Conservation (phyloP, 2,888 invertebrate genomes). For the Monoplex corrugatus region DNA sequence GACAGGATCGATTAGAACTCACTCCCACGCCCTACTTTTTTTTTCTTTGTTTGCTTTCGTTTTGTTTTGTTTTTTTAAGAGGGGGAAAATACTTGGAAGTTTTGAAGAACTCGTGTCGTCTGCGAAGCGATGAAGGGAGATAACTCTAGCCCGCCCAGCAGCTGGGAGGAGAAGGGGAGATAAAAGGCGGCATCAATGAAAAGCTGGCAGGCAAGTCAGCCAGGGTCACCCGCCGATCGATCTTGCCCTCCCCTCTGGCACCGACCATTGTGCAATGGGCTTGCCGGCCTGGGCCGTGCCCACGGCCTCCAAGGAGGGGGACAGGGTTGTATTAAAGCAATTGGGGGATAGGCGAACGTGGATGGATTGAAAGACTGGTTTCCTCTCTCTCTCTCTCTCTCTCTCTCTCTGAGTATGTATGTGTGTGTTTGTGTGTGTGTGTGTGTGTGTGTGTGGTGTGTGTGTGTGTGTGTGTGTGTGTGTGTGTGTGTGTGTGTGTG, state of each 20-base stretch:
- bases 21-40: no score
- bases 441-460: no score
- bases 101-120: neutral
- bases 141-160: constrained; percentile 20
- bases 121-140: constrained; percentile 18
- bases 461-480: no score
- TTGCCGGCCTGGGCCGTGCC: neutral
- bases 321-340: neutral
- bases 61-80: no score
- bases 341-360: neutral
- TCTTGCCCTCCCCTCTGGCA: constrained; percentile 12
- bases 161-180: constrained; percentile 8
- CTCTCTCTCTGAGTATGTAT: neutral
- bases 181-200: neutral
- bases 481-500: no score
- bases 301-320: neutral
- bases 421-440: neutral
- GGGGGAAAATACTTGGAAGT: neutral
- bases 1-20: no score
- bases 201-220: constrained; percentile 36
- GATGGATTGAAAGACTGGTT: neutral
- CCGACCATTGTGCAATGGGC: constrained; percentile 34
- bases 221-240: constrained; percentile 20
- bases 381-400: constrained; percentile 16
- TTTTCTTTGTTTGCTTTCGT: no score